Evolutionary conservation across 2,113 vertebrate genomes (phyloP), one percentile per base, ranked within the genome.

Genomic region (Girardinichthys multiradiatus): DNA sequence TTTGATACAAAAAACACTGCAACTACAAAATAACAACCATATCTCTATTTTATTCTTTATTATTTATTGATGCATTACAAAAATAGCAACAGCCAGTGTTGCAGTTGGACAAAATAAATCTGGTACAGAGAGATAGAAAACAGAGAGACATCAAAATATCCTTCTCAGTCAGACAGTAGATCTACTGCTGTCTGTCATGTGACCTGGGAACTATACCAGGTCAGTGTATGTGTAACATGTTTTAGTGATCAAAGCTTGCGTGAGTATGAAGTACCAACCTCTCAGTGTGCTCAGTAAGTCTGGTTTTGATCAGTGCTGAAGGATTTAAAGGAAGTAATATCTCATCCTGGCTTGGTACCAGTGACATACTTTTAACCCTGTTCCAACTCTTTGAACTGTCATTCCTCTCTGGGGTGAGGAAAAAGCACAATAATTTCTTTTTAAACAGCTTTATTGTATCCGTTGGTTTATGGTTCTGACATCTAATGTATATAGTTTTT

Each of bases 271-370:
- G 78, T 68, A 57, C 58, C 42, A 30, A 68, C 63, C 68, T 80
- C 35, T 67, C 8, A 70, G 74, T 76, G 66, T 65, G 65, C 64
- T 66, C 57, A 67, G 57, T 70, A 69, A 79, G 74, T 88, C 77
- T 88, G 74, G 77, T 85, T 87, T 87, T 86, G 82, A 90, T 92
- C 86, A 88, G 77, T 15, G 75, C 73, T 59, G 82, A 68, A 87
- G 91, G 91, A 90, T 91, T 92, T 91, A 87, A 78, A 85, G 68
- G 73, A 66, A 68, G 86, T 89, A 92, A 91, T 92, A 78, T 83
- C 73, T 85, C 65, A 81, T 84, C 71, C 82, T 90, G 90, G 90
- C 85, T 70, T 76, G 70, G 75, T 82, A 92, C 87, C 88, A 92
- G 81, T 89, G 90, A 88, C 91, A 89, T 64, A 88, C 85, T 89